Percentiles rank a stretch among this genome's conserved stretches.
Conservation (phyloP, 2,113 vertebrate genomes). For the Clinocottus analis region DNA sequence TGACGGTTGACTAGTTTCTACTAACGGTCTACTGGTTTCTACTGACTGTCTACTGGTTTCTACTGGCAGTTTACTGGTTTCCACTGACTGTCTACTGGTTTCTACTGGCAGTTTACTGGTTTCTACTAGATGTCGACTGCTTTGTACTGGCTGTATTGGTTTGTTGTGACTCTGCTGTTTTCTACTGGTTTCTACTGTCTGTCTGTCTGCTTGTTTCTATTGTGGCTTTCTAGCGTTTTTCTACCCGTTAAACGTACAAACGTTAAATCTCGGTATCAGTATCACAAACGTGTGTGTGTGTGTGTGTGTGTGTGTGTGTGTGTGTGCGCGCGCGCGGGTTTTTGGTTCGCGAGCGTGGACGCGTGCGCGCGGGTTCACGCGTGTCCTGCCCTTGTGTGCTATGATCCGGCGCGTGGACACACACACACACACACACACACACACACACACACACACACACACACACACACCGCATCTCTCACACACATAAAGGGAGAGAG, state of each 20-base stretch:
- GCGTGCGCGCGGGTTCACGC: slow-evolving; percentile 54
- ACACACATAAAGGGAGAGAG: slow-evolving; percentile 17
- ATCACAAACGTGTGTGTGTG: neutral
- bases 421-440: neutral
- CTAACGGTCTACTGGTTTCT: neutral
- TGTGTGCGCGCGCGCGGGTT: neutral
- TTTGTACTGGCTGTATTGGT: neutral
- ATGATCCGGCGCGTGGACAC: slow-evolving; percentile 52
- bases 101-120: too few relatives aligned
- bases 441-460: slow-evolving; percentile 6
- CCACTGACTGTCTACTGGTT: neutral
- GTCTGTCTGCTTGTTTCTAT: neutral
- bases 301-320: neutral
- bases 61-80: neutral
- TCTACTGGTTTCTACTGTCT: neutral
- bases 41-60: neutral
- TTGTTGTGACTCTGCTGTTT: too few relatives aligned
- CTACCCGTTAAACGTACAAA: neutral
- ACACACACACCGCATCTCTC: slow-evolving; percentile 38
- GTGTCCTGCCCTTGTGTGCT: slow-evolving; percentile 63
- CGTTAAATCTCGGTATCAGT: too few relatives aligned
- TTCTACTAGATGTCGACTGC: too few relatives aligned
- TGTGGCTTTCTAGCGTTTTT: neutral
- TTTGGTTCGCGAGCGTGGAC: slow-evolving; percentile 1
- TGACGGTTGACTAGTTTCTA: neutral